These are phyloP conservation scores for Pararge aegeria DNA, from an alignment of 1,140 invertebrate genomes.

Conservation along the genomic window DNA sequence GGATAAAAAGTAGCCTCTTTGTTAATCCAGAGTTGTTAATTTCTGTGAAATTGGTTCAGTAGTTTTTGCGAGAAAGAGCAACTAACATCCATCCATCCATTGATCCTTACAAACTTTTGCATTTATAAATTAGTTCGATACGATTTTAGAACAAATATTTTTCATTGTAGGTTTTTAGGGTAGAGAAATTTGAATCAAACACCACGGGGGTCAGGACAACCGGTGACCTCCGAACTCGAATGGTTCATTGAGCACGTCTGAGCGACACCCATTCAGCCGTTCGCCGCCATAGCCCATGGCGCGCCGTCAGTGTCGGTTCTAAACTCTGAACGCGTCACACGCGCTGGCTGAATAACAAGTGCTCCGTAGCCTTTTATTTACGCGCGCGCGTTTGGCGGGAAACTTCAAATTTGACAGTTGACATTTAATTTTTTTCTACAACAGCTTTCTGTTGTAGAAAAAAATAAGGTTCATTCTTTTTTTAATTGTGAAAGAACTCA, in stretches of 20 bases:
- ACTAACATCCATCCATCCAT: too few species aligned
- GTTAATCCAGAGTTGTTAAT: too few species aligned
- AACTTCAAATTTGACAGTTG: constrained; percentile 64
- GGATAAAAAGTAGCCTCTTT: too few species aligned
- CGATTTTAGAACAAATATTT: not conserved
- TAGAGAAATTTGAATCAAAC: constrained; percentile 61
- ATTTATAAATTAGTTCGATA: too few species aligned
- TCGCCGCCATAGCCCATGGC: constrained; percentile 37
- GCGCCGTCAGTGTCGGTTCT: constrained; percentile 61
- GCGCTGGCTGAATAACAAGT: constrained; percentile 57
- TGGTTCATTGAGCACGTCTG: constrained; percentile 73
- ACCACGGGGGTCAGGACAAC: constrained; percentile 58
- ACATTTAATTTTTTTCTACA: constrained; percentile 31
- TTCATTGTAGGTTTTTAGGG: constrained; percentile 53
- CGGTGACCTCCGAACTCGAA: constrained; percentile 69
- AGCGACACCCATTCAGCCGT: constrained; percentile 61
- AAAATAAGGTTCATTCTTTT: too few species aligned
- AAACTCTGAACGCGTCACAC: constrained; percentile 71
- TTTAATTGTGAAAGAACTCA: too few species aligned
- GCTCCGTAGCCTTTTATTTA: constrained; percentile 46
- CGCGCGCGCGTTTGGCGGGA: constrained; percentile 50
- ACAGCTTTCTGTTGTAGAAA: constrained; percentile 1
- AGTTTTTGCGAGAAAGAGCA: not conserved
- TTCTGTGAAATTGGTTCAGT: too few species aligned
- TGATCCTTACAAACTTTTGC: too few species aligned